phyloP scores from a whole-genome alignment of 1,140 invertebrate species.

The Cyrtorhinus lividipennis region DNA sequence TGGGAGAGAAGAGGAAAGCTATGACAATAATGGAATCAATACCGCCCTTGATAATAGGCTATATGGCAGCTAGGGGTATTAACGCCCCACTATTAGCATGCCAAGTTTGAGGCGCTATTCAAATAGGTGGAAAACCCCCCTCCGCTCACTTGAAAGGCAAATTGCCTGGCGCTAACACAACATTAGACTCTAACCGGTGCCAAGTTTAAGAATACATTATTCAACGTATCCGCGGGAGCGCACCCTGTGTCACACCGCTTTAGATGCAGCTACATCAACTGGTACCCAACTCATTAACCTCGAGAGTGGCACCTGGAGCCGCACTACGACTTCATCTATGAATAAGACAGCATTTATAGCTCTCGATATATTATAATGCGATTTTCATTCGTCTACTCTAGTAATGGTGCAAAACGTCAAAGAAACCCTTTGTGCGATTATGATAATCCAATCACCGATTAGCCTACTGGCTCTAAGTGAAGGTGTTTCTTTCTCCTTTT shows the following conservation, averaged over 20 bases:
- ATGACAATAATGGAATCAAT: slow-evolving; percentile 11
- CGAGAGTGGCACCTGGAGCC: too few species aligned
- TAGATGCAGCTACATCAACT: not conserved
- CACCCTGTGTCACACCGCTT: not conserved
- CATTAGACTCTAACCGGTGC: slow-evolving; percentile 13
- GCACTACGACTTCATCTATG: too few species aligned
- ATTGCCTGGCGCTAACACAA: slow-evolving; percentile 13
- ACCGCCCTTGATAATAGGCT: slow-evolving; percentile 4
- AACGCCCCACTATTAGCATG: slow-evolving; percentile 11
- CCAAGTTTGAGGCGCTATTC: slow-evolving; percentile 13
- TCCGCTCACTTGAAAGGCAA: slow-evolving; percentile 4
- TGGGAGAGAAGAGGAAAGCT: not conserved
- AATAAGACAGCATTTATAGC: too few species aligned
- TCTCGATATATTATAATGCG: too few species aligned
- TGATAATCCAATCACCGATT: too few species aligned
- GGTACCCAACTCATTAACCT: not conserved
- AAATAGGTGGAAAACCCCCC: not conserved
- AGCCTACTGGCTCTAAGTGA: too few species aligned
- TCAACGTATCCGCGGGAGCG: not conserved
- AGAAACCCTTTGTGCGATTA: too few species aligned
- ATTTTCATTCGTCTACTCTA: too few species aligned
- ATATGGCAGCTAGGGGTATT: slow-evolving; percentile 5
- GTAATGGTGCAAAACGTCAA: too few species aligned
- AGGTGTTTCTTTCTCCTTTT: too few species aligned
- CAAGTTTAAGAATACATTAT: slow-evolving; percentile 14